These are phyloP conservation scores for Isoperla grammatica DNA, from an alignment of 2,888 invertebrate genomes.

Conservation along the genomic window DNA sequence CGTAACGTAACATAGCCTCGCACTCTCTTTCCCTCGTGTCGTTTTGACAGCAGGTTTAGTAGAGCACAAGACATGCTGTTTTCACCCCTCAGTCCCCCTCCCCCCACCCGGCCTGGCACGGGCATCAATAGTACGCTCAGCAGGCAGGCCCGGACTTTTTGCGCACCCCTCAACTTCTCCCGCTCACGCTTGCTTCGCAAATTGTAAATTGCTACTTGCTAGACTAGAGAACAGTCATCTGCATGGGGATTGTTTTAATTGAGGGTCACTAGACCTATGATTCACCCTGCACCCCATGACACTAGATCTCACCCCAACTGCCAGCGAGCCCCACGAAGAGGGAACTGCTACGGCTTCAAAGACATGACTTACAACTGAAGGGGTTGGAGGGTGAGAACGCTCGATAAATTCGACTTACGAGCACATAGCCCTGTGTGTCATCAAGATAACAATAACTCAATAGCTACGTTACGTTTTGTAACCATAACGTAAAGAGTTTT, in stretches of 20 bases:
- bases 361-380: constrained; percentile 15
- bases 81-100: constrained; percentile 11
- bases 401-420: constrained; percentile 17
- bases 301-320: constrained; percentile 5
- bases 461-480: neutral
- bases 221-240: constrained; percentile 5
- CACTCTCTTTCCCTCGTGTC: constrained; percentile 3
- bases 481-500: constrained; percentile 1
- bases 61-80: constrained; percentile 12
- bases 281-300: constrained; percentile 13
- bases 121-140: constrained; percentile 15
- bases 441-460: constrained; percentile 18
- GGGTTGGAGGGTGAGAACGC: constrained; percentile 11
- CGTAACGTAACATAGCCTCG: constrained; percentile 2
- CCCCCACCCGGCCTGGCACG: constrained; percentile 9
- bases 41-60: constrained; percentile 10
- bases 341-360: constrained; percentile 4
- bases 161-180: constrained; percentile 12
- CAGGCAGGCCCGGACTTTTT: constrained; percentile 12
- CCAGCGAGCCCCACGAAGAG: constrained; percentile 3
- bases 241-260: constrained; percentile 18
- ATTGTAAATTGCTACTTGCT: constrained; percentile 17
- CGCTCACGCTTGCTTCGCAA: constrained; percentile 1
- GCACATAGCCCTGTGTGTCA: constrained; percentile 14
- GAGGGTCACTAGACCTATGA: constrained; percentile 18